Conservation (phyloP, 2,888 invertebrate species). For the Merodon equestris region DNA sequence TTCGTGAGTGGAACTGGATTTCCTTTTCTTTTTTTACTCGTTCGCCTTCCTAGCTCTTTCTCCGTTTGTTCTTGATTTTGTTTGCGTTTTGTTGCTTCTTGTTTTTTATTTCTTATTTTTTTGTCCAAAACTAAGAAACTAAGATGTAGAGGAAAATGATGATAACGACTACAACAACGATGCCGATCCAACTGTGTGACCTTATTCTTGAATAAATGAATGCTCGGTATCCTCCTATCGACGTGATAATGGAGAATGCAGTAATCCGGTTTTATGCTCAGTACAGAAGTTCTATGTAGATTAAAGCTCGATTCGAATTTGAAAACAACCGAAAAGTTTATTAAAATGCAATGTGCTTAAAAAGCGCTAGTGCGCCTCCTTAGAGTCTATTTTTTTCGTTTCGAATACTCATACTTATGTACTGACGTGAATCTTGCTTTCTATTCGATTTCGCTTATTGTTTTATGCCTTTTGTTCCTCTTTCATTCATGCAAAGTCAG, state of each 20-base stretch:
- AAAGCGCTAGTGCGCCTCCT: background rate
- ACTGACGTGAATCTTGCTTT: constrained; percentile 33
- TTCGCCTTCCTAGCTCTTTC: constrained; percentile 11
- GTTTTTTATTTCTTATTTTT: too few relatives aligned
- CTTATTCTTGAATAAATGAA: constrained; percentile 31
- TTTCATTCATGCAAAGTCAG: too few relatives aligned
- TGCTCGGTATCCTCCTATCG: constrained; percentile 16
- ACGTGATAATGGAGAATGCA: constrained; percentile 23
- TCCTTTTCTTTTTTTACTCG: constrained; percentile 38
- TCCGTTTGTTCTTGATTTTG: background rate
- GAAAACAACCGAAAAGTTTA: constrained; percentile 29
- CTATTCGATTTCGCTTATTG: constrained; percentile 55
- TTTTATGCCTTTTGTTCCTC: constrained; percentile 24
- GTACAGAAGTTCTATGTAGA: constrained; percentile 46
- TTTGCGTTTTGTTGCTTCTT: too few relatives aligned
- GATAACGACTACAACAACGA: constrained; percentile 16
- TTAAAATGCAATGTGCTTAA: constrained; percentile 30
- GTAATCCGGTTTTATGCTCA: constrained; percentile 36
- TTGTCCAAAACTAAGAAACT: constrained; percentile 27
- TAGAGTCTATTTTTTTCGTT: constrained; percentile 20
- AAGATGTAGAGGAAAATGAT: constrained; percentile 16
- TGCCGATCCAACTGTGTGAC: constrained; percentile 15
- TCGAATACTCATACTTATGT: constrained; percentile 39
- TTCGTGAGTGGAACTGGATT: constrained; percentile 58
- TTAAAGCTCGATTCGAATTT: constrained; percentile 27